Evolutionary conservation across 2,888 invertebrate genomes (phyloP), one percentile per base, ranked within the genome.

Genomic region (Lasioglossum oenotherae): DNA sequence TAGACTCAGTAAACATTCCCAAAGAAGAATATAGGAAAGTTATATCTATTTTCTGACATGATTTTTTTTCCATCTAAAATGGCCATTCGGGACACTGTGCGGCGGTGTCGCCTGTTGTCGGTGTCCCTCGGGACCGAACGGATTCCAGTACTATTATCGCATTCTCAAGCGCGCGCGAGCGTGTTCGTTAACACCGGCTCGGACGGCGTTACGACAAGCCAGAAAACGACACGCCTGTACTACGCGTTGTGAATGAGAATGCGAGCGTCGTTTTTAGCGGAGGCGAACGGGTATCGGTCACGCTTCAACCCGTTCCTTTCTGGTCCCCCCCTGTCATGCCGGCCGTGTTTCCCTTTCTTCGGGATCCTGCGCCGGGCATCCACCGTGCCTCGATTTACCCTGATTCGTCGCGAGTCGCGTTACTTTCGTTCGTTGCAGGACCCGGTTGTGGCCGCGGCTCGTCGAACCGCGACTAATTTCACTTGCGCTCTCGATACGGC

Each of bases 381-480:
- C 78, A 69, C 69, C 38, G 71, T 41, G 46, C 78, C 78, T 77
- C 88, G 88, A 88, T 90, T 84, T 81, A 87, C 80, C 85, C 91
- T 83, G 87, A 85, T 89, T 89, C 87, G 88, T 89, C 80, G 82
- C 82, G 38, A 85, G 78, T 64, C 84, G 80, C 86, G 81, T 87
- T 88, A 88, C 88, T 88, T 91, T 92, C 89, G 81, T 87, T 83
- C 87, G 83, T 84, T n/a, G 14, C 82, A 78, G 85, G 76, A 82
- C 80, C 85, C 78, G 81, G 80, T 77, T 73, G 78, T 74, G 74
- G 84, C 81, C 60, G 74, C 80, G 81, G 87, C 73, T 80, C 91
- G 84, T 78, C 90, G 88, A 88, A 90, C 90, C 88, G 88, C 87
- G 87, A 92, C 91, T 91, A 92, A 91, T 92, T 91, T 85, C 92